A percentile compares a stretch with the other conserved stretches of the same genome.
These are phyloP conservation scores for Pyrgilauda ruficollis DNA, from an alignment of 2,113 vertebrate genomes.

Conservation along the genomic window DNA sequence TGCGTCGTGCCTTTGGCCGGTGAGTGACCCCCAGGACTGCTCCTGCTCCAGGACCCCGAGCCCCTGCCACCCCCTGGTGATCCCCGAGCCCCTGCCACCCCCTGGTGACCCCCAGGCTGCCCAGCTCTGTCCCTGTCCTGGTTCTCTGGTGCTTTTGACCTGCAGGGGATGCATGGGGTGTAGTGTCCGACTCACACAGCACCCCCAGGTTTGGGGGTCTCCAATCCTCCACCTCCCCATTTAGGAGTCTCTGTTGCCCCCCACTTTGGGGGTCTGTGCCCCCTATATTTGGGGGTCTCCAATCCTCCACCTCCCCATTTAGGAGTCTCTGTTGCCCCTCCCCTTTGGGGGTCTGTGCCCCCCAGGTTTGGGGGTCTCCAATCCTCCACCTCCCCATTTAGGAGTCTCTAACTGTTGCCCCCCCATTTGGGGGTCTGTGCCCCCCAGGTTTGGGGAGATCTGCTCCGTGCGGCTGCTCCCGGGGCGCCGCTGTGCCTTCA, in stretches of 20 bases:
- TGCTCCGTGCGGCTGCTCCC: not conserved
- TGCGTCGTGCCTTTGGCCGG: slow-evolving; percentile 3
- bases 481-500: not conserved
- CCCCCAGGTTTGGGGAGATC: not conserved
- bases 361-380: not conserved
- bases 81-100: no score
- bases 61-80: not conserved
- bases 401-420: not conserved
- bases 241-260: no score
- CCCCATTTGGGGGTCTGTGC: not conserved
- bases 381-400: not conserved
- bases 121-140: not conserved
- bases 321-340: no score
- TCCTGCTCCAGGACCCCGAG: accelerated
- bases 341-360: no score
- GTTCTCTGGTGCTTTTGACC: not conserved
- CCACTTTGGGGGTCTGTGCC: no score
- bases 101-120: not conserved
- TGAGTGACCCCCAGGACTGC: not conserved
- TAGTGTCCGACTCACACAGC: accelerated
- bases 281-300: no score
- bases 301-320: no score
- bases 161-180: not conserved
- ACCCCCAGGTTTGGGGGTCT: not conserved
- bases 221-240: no score